Percentiles rank a stretch among this genome's conserved stretches.
Evolutionary conservation across 2,888 invertebrate species (phyloP).

Genomic region (Eupithecia inturbata): DNA sequence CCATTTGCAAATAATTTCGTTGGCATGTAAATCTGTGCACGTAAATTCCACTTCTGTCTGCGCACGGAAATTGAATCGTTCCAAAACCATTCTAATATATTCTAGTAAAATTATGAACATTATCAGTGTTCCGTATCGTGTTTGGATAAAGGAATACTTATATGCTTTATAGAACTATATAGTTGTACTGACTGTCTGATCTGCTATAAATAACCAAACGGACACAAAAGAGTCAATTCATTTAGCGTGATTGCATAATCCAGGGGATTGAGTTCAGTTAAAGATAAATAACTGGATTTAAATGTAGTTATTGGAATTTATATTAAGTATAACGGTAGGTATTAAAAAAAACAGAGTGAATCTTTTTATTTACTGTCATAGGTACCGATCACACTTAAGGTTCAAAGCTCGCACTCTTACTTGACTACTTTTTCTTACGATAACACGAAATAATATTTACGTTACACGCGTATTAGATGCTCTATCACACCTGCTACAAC

Average conservation of each 20-base stretch:
- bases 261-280: background rate
- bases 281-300: constrained; percentile 2
- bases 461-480: constrained; percentile 19
- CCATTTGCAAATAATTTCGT: constrained; percentile 80
- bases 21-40: constrained; percentile 81
- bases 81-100: constrained; percentile 76
- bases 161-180: background rate
- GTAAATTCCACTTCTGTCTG: constrained; percentile 81
- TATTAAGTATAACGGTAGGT: background rate
- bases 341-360: background rate
- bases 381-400: background rate
- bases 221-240: background rate
- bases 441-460: constrained; percentile 20
- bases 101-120: constrained; percentile 32
- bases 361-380: background rate
- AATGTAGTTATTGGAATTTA: background rate
- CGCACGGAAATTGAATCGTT: constrained; percentile 82
- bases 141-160: background rate
- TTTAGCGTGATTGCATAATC: background rate
- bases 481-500: constrained; percentile 24
- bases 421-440: constrained; percentile 22
- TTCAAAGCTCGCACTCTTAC: background rate
- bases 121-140: constrained; percentile 21
- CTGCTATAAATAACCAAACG: background rate
- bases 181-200: background rate